Conservation (phyloP, 1,140 invertebrate genomes). For the Archivesica marissinica region DNA sequence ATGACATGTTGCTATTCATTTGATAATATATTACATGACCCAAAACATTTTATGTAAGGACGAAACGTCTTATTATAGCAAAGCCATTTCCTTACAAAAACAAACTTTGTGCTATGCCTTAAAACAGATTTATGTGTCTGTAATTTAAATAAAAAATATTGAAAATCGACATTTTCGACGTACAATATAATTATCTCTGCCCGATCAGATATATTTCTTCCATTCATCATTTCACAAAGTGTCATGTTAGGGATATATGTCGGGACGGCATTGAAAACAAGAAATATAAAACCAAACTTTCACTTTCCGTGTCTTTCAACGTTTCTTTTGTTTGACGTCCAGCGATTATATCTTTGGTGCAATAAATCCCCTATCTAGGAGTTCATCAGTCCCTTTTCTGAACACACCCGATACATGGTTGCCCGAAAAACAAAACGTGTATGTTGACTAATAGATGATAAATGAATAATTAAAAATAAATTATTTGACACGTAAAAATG, state of each 20-base stretch:
- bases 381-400: neutral
- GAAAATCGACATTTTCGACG: neutral
- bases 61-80: no score
- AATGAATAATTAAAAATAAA: slow-evolving; percentile 21
- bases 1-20: no score
- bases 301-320: slow-evolving; percentile 7
- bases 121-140: no score
- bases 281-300: slow-evolving; percentile 10
- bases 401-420: slow-evolving; percentile 17
- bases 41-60: no score
- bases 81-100: no score
- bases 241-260: neutral
- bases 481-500: neutral
- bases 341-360: neutral
- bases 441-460: slow-evolving; percentile 16
- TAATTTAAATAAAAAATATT: no score
- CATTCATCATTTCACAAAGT: neutral
- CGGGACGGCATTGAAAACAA: slow-evolving; percentile 11
- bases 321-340: neutral
- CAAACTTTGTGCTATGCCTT: no score
- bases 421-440: slow-evolving; percentile 20
- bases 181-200: neutral
- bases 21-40: no score
- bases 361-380: neutral
- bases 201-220: neutral